phyloP scores from a whole-genome alignment of 2,797 vertebrate species.

The Pseudochirops cupreus region DNA sequence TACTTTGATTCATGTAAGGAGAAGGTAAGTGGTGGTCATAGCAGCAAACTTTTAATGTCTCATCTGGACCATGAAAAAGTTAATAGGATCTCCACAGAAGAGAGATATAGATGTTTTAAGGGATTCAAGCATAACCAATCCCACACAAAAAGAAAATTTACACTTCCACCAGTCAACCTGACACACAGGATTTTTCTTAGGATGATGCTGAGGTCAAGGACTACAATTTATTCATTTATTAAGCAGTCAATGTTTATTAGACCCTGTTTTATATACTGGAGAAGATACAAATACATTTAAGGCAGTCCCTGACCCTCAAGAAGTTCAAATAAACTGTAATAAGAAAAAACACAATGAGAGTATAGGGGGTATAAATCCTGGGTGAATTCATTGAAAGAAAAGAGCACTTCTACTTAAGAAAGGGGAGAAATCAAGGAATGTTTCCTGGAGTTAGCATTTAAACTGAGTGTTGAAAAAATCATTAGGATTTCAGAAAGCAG shows the following conservation, averaged over 20 bases:
- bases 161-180: not conserved
- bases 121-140: not conserved
- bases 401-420: not conserved
- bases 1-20: not conserved
- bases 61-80: not conserved
- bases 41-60: not conserved
- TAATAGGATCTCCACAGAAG: not conserved
- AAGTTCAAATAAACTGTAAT: not conserved
- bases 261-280: not conserved
- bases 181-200: not conserved
- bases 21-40: not conserved
- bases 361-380: not conserved
- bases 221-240: not conserved
- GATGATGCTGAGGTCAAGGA: not conserved
- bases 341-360: not conserved
- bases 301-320: not conserved
- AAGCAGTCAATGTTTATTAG: not conserved
- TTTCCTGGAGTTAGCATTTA: not conserved
- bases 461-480: not conserved
- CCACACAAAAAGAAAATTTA: not conserved
- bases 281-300: not conserved
- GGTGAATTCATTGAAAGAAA: not conserved
- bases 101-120: not conserved
- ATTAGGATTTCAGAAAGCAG: not conserved
- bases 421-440: not conserved